phyloP scores from a whole-genome alignment of 2,113 vertebrate genomes.

The Progne subis region DNA sequence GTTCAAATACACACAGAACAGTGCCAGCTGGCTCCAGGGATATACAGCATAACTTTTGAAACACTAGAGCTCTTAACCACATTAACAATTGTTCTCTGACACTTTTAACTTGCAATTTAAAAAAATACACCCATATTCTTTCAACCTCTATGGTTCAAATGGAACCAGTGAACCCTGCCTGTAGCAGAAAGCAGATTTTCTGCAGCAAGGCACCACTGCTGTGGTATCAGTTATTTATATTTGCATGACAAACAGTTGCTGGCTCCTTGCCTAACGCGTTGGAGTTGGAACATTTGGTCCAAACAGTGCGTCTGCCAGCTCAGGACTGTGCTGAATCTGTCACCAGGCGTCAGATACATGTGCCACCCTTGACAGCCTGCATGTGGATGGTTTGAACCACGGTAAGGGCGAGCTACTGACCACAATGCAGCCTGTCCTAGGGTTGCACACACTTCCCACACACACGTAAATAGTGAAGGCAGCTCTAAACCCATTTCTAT shows the following conservation, averaged over 20 bases:
- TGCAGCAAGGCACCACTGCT: conserved; percentile 28
- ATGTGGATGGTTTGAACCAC: conserved; percentile 50
- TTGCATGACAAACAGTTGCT: conserved; percentile 66
- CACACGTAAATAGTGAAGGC: conserved; percentile 4
- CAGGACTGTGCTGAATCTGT: conserved; percentile 82
- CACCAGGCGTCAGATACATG: conserved; percentile 75
- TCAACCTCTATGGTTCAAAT: background rate
- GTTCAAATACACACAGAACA: background rate
- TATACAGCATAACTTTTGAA: background rate
- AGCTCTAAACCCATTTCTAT: conserved; percentile 8
- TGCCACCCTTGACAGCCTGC: conserved; percentile 59
- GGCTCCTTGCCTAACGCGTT: conserved; percentile 61
- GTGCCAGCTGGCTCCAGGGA: background rate
- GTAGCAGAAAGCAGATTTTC: background rate
- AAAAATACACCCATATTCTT: background rate
- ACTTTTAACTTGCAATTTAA: background rate
- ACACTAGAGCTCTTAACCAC: background rate
- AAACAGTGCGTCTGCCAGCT: conserved; percentile 80
- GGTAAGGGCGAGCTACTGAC: conserved; percentile 18
- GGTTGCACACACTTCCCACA: background rate
- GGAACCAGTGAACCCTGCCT: background rate
- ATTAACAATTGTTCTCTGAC: background rate
- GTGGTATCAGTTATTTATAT: conserved; percentile 66
- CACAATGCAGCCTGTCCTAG: conserved; percentile 7
- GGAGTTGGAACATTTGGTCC: conserved; percentile 80